Percentiles rank a stretch among this genome's conserved stretches.
Conservation (phyloP, 2,113 vertebrate genomes). For the Grus americana region DNA sequence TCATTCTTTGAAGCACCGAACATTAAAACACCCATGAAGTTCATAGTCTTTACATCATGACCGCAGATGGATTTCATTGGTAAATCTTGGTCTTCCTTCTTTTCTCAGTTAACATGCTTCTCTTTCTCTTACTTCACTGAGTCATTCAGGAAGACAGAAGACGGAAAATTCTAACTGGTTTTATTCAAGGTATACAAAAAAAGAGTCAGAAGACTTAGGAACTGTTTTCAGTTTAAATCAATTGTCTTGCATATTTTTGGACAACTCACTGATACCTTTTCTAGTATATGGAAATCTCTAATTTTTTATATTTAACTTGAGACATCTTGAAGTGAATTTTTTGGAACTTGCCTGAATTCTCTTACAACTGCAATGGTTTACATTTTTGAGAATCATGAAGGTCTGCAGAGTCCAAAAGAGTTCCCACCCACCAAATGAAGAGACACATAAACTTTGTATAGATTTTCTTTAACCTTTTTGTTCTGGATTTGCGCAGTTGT, state of each 20-base stretch:
- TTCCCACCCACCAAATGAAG: not conserved
- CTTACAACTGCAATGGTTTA: not conserved
- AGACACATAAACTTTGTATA: not conserved
- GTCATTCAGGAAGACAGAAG: not conserved
- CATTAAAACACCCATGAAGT: not conserved
- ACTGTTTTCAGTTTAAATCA: not conserved
- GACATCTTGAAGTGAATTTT: not conserved
- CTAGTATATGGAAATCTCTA: not conserved
- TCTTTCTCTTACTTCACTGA: not conserved
- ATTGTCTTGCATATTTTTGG: not conserved
- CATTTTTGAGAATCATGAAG: not conserved
- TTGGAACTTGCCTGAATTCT: not conserved
- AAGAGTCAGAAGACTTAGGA: not conserved
- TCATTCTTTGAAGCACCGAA: not conserved
- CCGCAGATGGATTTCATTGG: not conserved
- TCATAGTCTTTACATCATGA: not conserved
- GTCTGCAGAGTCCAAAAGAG: not conserved
- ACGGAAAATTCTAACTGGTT: not conserved
- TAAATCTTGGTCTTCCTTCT: not conserved
- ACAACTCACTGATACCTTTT: not conserved
- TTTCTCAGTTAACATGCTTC: not conserved
- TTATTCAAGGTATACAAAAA: not conserved
- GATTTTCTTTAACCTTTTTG: not conserved
- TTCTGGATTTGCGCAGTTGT: not conserved
- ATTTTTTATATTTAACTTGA: not conserved